Percentiles rank a stretch among this genome's conserved stretches.
phyloP scores from a whole-genome alignment of 2,888 invertebrate species.

The Nomada ferruginata region DNA sequence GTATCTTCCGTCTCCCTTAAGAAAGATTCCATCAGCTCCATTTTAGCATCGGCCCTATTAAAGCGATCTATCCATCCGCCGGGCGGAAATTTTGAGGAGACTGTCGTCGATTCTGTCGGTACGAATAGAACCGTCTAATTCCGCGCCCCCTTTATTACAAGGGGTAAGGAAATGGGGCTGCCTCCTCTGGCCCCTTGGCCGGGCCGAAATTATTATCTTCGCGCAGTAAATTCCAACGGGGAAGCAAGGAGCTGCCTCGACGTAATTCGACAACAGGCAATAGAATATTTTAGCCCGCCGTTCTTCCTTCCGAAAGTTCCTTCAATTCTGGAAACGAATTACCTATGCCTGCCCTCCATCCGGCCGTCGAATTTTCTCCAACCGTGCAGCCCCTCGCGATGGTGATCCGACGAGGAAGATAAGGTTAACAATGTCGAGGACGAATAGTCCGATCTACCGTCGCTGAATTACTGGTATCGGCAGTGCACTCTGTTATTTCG shows the following conservation, averaged over 20 bases:
- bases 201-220: conserved; percentile 37
- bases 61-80: not conserved
- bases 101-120: not conserved
- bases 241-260: conserved; percentile 7
- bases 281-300: conserved; percentile 42
- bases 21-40: not conserved
- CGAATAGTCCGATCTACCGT: conserved; percentile 2
- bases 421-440: conserved; percentile 44
- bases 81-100: conserved; percentile 9
- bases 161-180: conserved; percentile 6
- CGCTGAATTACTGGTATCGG: conserved; percentile 6
- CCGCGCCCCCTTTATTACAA: conserved; percentile 12
- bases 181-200: not conserved
- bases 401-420: conserved; percentile 24
- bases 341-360: conserved; percentile 15
- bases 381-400: not conserved
- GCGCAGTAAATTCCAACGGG: conserved; percentile 40
- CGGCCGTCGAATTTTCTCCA: not conserved
- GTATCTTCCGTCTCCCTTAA: not conserved
- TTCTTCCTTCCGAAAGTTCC: conserved; percentile 20
- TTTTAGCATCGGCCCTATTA: not conserved
- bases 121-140: conserved; percentile 7
- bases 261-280: conserved; percentile 27
- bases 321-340: conserved; percentile 43
- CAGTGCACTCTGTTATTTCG: not conserved